Conservation (phyloP, 2,797 vertebrate species). For the Lithobates pipiens region DNA sequence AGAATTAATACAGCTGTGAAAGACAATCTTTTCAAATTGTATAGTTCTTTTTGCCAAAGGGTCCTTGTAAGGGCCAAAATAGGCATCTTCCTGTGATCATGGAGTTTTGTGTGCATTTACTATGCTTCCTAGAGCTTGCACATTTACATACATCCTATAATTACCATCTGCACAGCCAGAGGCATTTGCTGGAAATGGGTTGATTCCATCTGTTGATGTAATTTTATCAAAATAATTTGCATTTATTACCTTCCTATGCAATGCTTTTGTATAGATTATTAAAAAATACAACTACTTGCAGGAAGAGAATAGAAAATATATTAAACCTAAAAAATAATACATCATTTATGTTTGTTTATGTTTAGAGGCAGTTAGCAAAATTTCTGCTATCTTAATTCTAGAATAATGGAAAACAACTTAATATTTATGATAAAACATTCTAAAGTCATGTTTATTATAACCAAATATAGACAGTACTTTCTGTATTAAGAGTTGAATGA, state of each 20-base stretch:
- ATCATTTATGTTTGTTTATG: conserved; percentile 5
- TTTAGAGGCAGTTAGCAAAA: not conserved
- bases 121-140: conserved; percentile 73
- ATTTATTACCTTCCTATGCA: conserved; percentile 86
- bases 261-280: conserved; percentile 71
- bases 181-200: conserved; percentile 82
- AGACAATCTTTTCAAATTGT: conserved; percentile 49
- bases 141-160: conserved; percentile 84
- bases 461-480: too few species aligned
- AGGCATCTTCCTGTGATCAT: conserved; percentile 53
- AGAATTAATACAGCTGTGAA: conserved; percentile 34
- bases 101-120: conserved; percentile 68
- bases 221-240: conserved; percentile 82
- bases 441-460: too few species aligned
- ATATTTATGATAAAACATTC: too few species aligned
- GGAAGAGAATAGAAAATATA: conserved; percentile 34
- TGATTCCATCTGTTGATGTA: conserved; percentile 84
- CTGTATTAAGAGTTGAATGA: too few species aligned
- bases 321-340: conserved; percentile 19
- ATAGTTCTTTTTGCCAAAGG: conserved; percentile 7
- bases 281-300: conserved; percentile 59
- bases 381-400: too few species aligned
- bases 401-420: too few species aligned
- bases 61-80: conserved; percentile 51
- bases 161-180: conserved; percentile 85